Conservation (phyloP, 2,113 vertebrate species). For the Zosterops pallidus region DNA sequence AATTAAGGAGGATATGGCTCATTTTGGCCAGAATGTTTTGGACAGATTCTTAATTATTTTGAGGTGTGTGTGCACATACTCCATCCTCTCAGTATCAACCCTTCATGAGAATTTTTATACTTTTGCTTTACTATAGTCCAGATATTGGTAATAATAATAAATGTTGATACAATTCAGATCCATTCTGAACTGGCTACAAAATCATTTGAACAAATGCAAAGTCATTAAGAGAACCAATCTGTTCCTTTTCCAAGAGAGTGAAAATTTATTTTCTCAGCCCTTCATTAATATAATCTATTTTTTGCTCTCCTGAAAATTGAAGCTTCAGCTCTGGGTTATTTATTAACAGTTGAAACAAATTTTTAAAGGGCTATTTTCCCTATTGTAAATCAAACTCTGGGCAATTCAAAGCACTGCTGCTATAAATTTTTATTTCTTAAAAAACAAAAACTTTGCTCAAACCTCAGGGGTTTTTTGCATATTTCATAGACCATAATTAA, state of each 20-base stretch:
- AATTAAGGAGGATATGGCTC: not conserved
- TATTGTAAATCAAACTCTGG: not conserved
- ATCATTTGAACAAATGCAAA: slow-evolving; percentile 18
- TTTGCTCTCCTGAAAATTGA: not conserved
- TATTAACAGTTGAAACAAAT: not conserved
- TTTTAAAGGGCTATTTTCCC: not conserved
- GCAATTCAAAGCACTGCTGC: not conserved
- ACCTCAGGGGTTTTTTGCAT: not conserved
- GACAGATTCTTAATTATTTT: not conserved
- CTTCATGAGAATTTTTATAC: not conserved
- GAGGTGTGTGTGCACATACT: not conserved
- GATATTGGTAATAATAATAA: not conserved
- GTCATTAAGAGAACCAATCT: not conserved
- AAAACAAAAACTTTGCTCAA: not conserved
- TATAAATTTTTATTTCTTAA: not conserved
- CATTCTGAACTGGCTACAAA: not conserved
- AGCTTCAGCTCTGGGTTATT: not conserved
- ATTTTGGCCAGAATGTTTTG: not conserved
- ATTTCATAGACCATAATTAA: not conserved
- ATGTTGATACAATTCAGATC: not conserved
- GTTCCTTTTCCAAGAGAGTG: not conserved
- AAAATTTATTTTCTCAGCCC: not conserved
- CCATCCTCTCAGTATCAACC: not conserved
- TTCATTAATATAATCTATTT: not conserved
- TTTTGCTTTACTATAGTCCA: not conserved